Evolutionary conservation across 2,113 vertebrate species (phyloP), one percentile per base, ranked within the genome.

Genomic region (Podiceps cristatus): DNA sequence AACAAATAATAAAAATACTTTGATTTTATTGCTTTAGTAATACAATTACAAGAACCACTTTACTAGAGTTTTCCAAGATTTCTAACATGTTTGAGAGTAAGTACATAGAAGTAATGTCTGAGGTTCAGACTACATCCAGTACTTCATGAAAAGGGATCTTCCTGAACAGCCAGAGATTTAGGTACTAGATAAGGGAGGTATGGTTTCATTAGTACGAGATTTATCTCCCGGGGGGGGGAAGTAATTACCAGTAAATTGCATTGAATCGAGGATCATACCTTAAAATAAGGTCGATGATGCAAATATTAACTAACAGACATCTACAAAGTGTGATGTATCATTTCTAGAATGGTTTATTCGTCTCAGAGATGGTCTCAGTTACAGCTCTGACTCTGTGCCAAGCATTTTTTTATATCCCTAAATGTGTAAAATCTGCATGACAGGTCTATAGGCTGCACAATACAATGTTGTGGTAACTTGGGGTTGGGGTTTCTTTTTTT

Each of bases 1-100:
- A 96, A 91, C 73, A 95, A 93, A 92, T 53, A 91, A 45, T 91
- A 87, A 94, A 94, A 95, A 75, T 78, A 87, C 8, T 72, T 29
- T 55, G 86, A 86, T 94, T 96, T 97, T 95, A 96, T 45, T 93
- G 68, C 83, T 94, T 85, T 85, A 60, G 53, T 76, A 23, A 66
- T 68, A 67, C 28, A 55, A 55, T 74, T 91, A 77, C 71, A 60
- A 93, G 85, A 86, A 62, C 19, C n/a, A 59, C 72, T 88, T 85
- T 49, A 67, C 45, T 58, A 20, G 29, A 40, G 27, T 91, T 80
- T 44, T 80, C 28, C 27, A 56, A 71, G 62, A 47, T 88, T 88
- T 88, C 55, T 19, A 95, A 44, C 3, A 2, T n/a, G 50, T 73
- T 90, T 75, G 71, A 86, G 37, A 44, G 18, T 86, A 49, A 67